Conservation (phyloP, 2,888 invertebrate genomes). For the Fragum sueziense region DNA sequence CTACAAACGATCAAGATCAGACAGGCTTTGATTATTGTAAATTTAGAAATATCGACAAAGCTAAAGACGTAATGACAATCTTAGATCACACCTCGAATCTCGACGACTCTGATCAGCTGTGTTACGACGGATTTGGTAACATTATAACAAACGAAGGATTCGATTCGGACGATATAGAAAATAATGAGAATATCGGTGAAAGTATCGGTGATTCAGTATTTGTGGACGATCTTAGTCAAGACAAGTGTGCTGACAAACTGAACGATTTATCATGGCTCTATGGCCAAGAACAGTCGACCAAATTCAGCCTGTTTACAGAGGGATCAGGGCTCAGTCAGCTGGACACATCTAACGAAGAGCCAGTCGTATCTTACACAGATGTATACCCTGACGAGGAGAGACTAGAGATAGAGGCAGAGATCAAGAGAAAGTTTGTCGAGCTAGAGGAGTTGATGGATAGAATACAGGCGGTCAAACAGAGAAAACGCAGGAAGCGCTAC, state of each 20-base stretch:
- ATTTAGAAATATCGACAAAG: too few species aligned
- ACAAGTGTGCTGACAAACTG: background rate
- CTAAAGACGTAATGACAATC: background rate
- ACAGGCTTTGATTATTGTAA: too few species aligned
- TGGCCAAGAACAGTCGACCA: background rate
- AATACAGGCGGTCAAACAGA: constrained; percentile 18
- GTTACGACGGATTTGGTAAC: constrained; percentile 22
- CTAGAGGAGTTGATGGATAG: constrained; percentile 43
- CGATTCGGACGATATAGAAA: background rate
- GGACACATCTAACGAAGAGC: background rate
- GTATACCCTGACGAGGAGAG: constrained; percentile 14
- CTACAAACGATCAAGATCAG: too few species aligned
- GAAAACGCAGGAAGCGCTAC: constrained; percentile 13
- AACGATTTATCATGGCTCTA: constrained; percentile 5
- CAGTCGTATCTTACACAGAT: background rate
- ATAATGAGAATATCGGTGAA: background rate
- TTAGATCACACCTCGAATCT: background rate
- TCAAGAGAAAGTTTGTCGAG: constrained; percentile 45
- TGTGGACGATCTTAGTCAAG: background rate
- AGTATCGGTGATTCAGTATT: background rate
- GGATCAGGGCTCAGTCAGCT: constrained; percentile 9
- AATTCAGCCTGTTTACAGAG: background rate
- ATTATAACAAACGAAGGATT: background rate
- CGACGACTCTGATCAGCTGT: background rate
- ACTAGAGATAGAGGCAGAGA: constrained; percentile 39